phyloP scores from a whole-genome alignment of 2,888 invertebrate genomes.

The Calliphora vomitoria region DNA sequence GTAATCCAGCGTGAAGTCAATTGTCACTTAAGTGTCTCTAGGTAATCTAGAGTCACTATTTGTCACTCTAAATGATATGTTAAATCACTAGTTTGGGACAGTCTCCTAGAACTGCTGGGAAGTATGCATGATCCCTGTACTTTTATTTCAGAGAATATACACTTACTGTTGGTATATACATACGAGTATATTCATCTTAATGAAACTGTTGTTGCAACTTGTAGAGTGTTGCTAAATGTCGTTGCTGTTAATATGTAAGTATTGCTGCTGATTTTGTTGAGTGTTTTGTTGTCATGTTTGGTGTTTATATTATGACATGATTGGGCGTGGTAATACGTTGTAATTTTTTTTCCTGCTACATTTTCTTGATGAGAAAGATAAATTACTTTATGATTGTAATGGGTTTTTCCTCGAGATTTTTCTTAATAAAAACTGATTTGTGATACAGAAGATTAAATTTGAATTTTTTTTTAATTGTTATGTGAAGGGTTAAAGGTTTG shows the following conservation, averaged over 20 bases:
- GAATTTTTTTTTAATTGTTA: neutral
- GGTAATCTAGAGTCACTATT: too few relatives aligned
- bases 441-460: conserved; percentile 27
- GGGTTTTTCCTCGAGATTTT: conserved; percentile 31
- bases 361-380: conserved; percentile 67
- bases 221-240: conserved; percentile 38
- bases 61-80: too few relatives aligned
- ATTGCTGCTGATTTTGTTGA: conserved; percentile 45
- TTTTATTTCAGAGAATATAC: neutral
- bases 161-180: too few relatives aligned
- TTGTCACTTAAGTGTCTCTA: too few relatives aligned
- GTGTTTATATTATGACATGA: conserved; percentile 69
- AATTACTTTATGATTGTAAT: conserved; percentile 69
- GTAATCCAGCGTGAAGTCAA: too few relatives aligned
- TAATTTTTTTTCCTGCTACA: neutral
- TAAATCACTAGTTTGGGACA: too few relatives aligned
- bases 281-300: conserved; percentile 58
- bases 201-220: conserved; percentile 41
- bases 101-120: too few relatives aligned
- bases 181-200: conserved; percentile 49
- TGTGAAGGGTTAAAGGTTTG: conserved; percentile 22
- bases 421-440: conserved; percentile 48
- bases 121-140: conserved; percentile 2
- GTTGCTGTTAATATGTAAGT: conserved; percentile 10
- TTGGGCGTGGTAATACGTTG: conserved; percentile 71